phyloP scores from a whole-genome alignment of 1,140 invertebrate species.

The Orchesella cincta region DNA sequence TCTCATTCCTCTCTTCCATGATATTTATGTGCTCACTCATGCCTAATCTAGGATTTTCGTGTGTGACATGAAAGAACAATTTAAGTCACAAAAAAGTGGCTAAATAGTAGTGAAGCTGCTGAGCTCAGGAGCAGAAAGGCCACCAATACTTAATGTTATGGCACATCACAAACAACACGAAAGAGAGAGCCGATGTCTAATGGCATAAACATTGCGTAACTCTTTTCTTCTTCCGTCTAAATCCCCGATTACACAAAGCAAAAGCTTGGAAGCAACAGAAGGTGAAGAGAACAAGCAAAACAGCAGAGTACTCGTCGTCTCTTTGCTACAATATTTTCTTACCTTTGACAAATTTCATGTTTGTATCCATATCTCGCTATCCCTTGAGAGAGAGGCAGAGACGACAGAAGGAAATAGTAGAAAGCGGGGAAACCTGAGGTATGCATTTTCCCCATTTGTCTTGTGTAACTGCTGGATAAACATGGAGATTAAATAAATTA shows the following conservation, averaged over 20 bases:
- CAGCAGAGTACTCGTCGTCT: background rate
- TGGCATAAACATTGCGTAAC: constrained; percentile 25
- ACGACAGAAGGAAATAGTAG: background rate
- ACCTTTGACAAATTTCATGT: constrained; percentile 9
- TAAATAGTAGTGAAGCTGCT: constrained; percentile 20
- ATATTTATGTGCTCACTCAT: constrained; percentile 29
- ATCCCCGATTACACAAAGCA: constrained; percentile 22
- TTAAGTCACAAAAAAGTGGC: constrained; percentile 20
- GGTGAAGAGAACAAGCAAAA: background rate
- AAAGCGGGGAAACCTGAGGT: background rate
- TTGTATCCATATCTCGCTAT: background rate
- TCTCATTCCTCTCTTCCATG: background rate
- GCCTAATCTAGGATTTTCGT: constrained; percentile 22
- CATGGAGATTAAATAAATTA: constrained; percentile 29
- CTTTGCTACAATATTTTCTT: background rate
- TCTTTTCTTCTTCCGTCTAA: constrained; percentile 6
- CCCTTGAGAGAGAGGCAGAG: background rate
- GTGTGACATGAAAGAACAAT: constrained; percentile 30
- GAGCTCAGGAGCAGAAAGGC: background rate
- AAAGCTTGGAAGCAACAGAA: background rate
- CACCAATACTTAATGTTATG: constrained; percentile 16
- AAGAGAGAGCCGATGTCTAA: background rate
- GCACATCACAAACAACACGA: background rate
- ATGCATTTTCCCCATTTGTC: constrained; percentile 12
- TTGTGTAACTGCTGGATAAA: constrained; percentile 15